Evolutionary conservation across 2,797 vertebrate species (phyloP), one percentile per base, ranked within the genome.

Genomic region (Spinibarbus caldwelli): DNA sequence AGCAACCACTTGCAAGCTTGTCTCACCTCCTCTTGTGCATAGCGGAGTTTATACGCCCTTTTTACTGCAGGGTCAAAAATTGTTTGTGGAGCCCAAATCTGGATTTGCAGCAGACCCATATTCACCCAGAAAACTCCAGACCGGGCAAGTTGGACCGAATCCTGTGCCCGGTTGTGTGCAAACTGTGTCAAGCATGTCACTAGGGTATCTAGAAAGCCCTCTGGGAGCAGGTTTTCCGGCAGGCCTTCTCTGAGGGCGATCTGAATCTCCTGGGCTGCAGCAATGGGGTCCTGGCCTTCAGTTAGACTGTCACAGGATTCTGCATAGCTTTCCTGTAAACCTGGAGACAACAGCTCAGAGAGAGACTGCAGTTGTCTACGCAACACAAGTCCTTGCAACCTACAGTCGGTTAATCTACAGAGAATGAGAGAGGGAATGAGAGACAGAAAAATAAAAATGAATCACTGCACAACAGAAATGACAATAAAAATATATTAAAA

Each of bases 11-110:
- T 26, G 26, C 36, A 19, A 83, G 6, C 11, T 0, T 23, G 11
- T 17, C 93, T 91, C 87, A 99, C 98, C 97, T 99, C 97, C 87
- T 99, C 97, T 89, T 96, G 94, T 49, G 95, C 91, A 0, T 99
- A 99, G 88, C 92, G 96, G 83, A 99, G 96, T 89, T 98, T 99
- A 93, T 98, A 97, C 23, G 97, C 95, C 80, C 96, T 96, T 93
- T 99, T 99, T 87, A 97, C 93, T 3, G 98, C 97, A 0, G 98
- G 98, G 91, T 99, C 98, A 87, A 99, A 99, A 84, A 95, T 95
- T 11, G 96, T 97, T 91, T 97, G 97, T 0, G 98, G 98, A 26
- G 96, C 95, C 98, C 98, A 99, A 21, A 97, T 90, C 89, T 96
- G 96, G 89, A 99, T 95, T 92, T 99, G 97, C 83, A 98, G 88